phyloP scores from a whole-genome alignment of 2,797 vertebrate species.

The Dendrocincla tyrannina region DNA sequence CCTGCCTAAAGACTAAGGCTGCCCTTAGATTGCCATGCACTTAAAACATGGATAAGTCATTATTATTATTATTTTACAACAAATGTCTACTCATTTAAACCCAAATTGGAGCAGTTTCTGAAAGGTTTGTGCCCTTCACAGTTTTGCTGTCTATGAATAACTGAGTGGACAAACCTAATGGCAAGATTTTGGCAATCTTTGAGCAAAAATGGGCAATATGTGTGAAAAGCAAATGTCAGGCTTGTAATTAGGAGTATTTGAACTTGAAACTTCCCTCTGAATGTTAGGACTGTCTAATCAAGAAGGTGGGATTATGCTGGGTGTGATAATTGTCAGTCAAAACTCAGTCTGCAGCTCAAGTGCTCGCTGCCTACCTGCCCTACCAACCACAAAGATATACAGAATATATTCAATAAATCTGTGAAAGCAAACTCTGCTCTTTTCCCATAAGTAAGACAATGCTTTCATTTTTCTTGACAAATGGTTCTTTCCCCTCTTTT shows the following conservation, averaged over 20 bases:
- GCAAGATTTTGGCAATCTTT: not conserved
- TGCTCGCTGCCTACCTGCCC: not conserved
- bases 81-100: not conserved
- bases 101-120: not conserved
- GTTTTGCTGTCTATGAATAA: not conserved
- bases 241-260: not conserved
- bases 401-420: not conserved
- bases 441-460: not conserved
- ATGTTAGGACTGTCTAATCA: not conserved
- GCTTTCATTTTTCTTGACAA: slow-evolving; percentile 3
- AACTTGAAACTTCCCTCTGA: not conserved
- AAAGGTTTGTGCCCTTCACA: not conserved
- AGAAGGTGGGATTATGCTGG: not conserved
- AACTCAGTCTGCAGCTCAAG: not conserved
- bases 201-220: not conserved
- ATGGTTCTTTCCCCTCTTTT: slow-evolving; percentile 4
- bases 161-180: not conserved
- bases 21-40: not conserved
- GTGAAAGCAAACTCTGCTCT: not conserved
- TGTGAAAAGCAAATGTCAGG: not conserved
- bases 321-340: not conserved
- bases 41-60: not conserved
- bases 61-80: not conserved
- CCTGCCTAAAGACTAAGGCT: not conserved
- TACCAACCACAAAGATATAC: not conserved